Evolutionary conservation across 2,113 vertebrate genomes (phyloP).

Genomic region (Corythornis cristatus): DNA sequence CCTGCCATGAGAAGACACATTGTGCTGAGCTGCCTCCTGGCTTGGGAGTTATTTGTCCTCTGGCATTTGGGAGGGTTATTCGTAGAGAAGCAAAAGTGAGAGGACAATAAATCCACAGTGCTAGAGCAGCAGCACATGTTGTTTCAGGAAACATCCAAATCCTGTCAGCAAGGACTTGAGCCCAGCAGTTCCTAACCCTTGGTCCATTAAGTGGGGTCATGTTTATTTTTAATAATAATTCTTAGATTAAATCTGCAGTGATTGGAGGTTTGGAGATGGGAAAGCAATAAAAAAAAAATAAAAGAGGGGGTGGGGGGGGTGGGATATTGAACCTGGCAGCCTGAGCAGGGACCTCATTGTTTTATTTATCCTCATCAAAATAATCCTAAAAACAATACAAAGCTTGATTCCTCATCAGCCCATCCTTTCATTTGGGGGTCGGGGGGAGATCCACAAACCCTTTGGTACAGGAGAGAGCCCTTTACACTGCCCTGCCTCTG

Average conservation of each 20-base stretch:
- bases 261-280: not conserved
- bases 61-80: not conserved
- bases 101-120: constrained; percentile 33
- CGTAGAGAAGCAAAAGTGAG: not conserved
- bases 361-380: not conserved
- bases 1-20: not conserved
- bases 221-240: not conserved
- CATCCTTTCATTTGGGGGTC: fast-evolving
- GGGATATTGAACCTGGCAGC: not conserved
- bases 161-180: not conserved
- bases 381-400: not conserved
- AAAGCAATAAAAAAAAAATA: not conserved
- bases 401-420: not conserved
- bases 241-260: not conserved
- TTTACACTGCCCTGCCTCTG: not conserved
- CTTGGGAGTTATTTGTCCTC: not conserved
- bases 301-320: too few species aligned
- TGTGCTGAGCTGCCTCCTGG: not conserved
- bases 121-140: not conserved
- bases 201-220: not conserved
- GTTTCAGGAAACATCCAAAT: not conserved
- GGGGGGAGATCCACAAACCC: not conserved
- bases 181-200: not conserved
- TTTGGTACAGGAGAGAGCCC: not conserved
- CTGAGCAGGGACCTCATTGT: not conserved